Percentiles rank a stretch among this genome's conserved stretches.
Conservation (phyloP, 35 echinoderm and acorn worm genomes). For the Hemicentrotus pulcherrimus region DNA sequence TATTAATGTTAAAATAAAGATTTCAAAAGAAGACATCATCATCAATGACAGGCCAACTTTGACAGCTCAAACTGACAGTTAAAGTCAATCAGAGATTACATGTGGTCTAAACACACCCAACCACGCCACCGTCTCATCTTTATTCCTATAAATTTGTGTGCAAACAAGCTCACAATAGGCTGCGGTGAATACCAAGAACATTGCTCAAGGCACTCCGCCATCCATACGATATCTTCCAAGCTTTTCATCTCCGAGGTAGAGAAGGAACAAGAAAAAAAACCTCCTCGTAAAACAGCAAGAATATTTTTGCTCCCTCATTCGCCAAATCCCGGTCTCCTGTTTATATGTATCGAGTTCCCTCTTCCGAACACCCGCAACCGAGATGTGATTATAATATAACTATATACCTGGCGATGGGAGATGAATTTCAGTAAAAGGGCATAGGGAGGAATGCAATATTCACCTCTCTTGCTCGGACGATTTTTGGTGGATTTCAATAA, state of each 20-base stretch:
- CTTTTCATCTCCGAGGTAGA: not conserved
- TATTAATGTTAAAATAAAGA: not conserved
- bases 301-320: not conserved
- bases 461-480: not conserved
- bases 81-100: not conserved
- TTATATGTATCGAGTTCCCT: not conserved
- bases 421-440: not conserved
- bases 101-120: not conserved
- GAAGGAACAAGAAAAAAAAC: not conserved
- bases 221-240: constrained; percentile 22
- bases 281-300: not conserved
- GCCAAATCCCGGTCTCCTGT: not conserved
- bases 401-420: not conserved
- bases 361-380: not conserved
- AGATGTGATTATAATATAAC: not conserved
- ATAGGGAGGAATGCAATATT: not conserved
- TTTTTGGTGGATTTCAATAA: not conserved
- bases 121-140: not conserved
- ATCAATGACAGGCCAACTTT: not conserved
- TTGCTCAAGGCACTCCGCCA: not conserved
- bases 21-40: not conserved
- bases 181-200: constrained; percentile 14
- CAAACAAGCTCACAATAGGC: constrained; percentile 31
- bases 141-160: constrained; percentile 8
- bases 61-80: not conserved